These are phyloP conservation scores for Stylophora pistillata DNA, from an alignment of 64 coral and sea anemone species.

Conservation along the genomic window DNA sequence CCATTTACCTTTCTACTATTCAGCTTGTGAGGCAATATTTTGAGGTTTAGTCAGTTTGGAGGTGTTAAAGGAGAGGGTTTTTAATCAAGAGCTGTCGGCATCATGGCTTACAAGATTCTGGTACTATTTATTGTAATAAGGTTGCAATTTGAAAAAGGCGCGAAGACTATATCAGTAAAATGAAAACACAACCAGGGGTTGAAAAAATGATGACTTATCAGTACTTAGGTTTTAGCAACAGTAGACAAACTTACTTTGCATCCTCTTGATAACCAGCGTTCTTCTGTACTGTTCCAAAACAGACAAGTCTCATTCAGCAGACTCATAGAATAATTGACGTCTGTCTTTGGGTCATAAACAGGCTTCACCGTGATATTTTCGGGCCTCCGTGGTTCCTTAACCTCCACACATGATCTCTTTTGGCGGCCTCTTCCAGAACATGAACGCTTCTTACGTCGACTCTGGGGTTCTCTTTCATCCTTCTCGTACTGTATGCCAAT, in stretches of 20 bases:
- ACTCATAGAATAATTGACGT: constrained; percentile 49
- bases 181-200: too few relatives aligned
- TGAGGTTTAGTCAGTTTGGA: too few relatives aligned
- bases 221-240: too few relatives aligned
- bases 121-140: too few relatives aligned
- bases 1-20: too few relatives aligned
- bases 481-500: constrained; percentile 11
- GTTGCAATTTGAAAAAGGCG: too few relatives aligned
- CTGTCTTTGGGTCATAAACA: constrained; percentile 28
- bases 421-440: constrained; percentile 6
- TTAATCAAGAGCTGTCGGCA: too few relatives aligned
- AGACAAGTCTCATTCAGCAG: neutral
- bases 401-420: constrained; percentile 52
- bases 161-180: too few relatives aligned
- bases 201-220: too few relatives aligned
- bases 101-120: too few relatives aligned
- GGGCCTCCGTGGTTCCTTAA: neutral
- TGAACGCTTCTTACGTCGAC: constrained; percentile 2
- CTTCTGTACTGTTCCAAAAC: neutral
- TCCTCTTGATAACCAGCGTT: constrained; percentile 1
- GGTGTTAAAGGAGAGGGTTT: too few relatives aligned
- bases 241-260: constrained; percentile 30
- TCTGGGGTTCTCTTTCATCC: neutral
- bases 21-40: too few relatives aligned
- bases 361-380: neutral